Conservation (phyloP, 2,797 vertebrate genomes). For the Tenualosa thibaudeaui region DNA sequence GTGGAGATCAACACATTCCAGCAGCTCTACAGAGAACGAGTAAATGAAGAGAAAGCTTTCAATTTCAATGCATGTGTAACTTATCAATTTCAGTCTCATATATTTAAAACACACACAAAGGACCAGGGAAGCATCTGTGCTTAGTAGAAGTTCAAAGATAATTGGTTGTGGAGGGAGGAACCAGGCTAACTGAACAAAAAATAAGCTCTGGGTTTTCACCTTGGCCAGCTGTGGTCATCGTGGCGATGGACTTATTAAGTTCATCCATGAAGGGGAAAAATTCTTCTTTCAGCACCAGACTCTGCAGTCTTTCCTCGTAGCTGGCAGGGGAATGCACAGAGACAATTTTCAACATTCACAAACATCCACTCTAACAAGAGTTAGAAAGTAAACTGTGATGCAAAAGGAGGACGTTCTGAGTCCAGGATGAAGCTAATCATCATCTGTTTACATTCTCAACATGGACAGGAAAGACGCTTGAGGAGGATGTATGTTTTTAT, state of each 20-base stretch:
- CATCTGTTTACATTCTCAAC: neutral
- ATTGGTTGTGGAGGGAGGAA: neutral
- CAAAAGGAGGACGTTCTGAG: neutral
- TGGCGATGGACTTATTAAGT: conserved; percentile 67
- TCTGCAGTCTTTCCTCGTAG: conserved; percentile 72
- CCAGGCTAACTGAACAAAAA: neutral
- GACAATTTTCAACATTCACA: conserved; percentile 6
- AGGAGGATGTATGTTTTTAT: neutral
- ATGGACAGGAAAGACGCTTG: no score
- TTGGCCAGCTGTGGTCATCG: conserved; percentile 70
- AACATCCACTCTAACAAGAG: conserved; percentile 20
- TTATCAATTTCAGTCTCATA: neutral
- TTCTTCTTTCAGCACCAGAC: conserved; percentile 82
- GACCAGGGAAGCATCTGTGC: neutral
- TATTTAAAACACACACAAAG: neutral
- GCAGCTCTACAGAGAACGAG: conserved; percentile 67
- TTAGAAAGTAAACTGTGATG: neutral
- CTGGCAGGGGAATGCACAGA: conserved; percentile 57
- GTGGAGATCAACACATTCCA: conserved; percentile 78
- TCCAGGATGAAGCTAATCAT: neutral
- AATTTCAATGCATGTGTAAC: neutral
- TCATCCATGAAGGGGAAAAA: conserved; percentile 74
- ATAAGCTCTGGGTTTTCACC: conserved; percentile 61
- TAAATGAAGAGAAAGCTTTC: neutral
- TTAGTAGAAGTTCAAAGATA: conserved; percentile 15